These are phyloP conservation scores for Meloidogyne chitwoodi DNA, from an alignment of 1,140 invertebrate genomes.

Conservation along the genomic window DNA sequence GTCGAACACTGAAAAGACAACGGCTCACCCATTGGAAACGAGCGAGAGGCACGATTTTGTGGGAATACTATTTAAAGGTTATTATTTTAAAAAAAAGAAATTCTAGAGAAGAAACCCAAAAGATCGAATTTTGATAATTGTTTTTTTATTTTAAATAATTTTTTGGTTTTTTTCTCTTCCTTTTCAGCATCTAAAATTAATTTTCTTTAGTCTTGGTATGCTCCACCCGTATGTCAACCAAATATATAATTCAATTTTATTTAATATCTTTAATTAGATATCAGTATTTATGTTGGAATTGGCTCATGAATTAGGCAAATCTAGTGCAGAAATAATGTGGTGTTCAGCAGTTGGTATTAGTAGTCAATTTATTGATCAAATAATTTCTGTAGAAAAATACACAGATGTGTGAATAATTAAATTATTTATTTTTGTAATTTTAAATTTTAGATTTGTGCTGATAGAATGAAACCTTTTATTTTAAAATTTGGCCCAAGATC, in stretches of 20 bases:
- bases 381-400: slow-evolving; percentile 29
- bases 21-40: slow-evolving; percentile 12
- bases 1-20: slow-evolving; percentile 12
- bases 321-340: slow-evolving; percentile 32
- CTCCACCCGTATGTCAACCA: neutral
- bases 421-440: neutral
- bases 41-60: slow-evolving; percentile 14
- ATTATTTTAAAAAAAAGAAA: neutral
- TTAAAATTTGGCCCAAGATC: slow-evolving; percentile 19
- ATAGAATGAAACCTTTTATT: slow-evolving; percentile 29
- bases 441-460: slow-evolving; percentile 5
- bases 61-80: slow-evolving; percentile 31
- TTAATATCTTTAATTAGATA: slow-evolving; percentile 17
- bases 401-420: neutral
- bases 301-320: slow-evolving; percentile 27
- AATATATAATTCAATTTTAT: neutral
- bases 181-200: neutral
- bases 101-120: neutral
- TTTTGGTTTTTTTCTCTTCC: neutral
- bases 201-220: neutral
- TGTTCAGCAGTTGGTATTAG: slow-evolving; percentile 32
- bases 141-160: neutral
- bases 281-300: slow-evolving; percentile 32
- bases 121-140: neutral
- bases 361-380: slow-evolving; percentile 30